A percentile compares a stretch with the other conserved stretches of the same genome.
Evolutionary conservation across 2,113 vertebrate genomes (phyloP).

Genomic region (Neoarius graeffei): DNA sequence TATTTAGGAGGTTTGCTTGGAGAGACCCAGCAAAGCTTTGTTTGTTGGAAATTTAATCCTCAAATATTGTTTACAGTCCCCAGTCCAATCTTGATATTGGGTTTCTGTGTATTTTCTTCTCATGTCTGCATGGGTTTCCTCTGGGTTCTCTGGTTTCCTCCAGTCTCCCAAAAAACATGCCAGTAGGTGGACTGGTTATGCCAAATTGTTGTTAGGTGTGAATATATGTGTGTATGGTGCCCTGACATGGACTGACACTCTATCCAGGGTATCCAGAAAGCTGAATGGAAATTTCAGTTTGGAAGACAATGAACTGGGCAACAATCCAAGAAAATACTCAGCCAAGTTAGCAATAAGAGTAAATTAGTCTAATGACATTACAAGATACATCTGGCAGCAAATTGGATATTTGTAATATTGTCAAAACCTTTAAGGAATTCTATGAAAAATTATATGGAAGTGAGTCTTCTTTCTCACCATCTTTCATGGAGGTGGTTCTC

Average conservation of each 20-base stretch:
- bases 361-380: neutral
- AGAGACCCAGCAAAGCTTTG: neutral
- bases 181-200: neutral
- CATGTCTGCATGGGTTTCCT: neutral
- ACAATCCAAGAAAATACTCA: neutral
- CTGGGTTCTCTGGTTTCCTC: neutral
- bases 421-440: neutral
- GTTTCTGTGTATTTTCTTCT: neutral
- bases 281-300: neutral
- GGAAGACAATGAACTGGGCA: neutral
- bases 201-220: neutral
- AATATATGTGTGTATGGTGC: neutral
- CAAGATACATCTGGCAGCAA: neutral
- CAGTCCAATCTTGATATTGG: neutral
- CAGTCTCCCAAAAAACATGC: neutral
- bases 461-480: neutral
- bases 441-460: neutral
- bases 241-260: neutral
- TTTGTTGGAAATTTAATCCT: neutral
- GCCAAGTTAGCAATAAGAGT: neutral
- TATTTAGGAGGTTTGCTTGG: neutral
- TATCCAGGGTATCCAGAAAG: neutral
- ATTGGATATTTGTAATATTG: neutral
- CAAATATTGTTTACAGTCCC: neutral
- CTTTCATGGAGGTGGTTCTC: neutral